Evolutionary conservation across 2,888 invertebrate species (phyloP).

Genomic region (Lepeophtheirus nordmannii): DNA sequence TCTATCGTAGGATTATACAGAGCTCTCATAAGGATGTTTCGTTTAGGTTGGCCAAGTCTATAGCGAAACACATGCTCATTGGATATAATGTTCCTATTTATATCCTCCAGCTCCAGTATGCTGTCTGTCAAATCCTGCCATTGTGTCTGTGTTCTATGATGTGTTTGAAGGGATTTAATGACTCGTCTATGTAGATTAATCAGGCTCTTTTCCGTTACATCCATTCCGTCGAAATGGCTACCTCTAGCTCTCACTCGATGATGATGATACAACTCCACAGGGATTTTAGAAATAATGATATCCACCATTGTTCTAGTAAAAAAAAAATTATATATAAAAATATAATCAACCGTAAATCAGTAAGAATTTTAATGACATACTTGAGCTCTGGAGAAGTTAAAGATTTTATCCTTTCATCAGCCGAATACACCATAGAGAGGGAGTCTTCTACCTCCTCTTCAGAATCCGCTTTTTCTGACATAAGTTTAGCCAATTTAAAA

Average conservation of each 20-base stretch:
- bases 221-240: constrained; percentile 32
- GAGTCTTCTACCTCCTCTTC: constrained; percentile 92
- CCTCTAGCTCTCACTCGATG: constrained; percentile 52
- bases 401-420: constrained; percentile 15
- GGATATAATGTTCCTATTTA: constrained; percentile 55
- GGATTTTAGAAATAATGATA: constrained; percentile 73
- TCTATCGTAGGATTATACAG: constrained; percentile 41
- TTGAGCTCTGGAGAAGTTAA: not conserved
- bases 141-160: constrained; percentile 81
- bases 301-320: constrained; percentile 53
- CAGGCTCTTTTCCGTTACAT: constrained; percentile 56
- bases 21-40: constrained; percentile 11
- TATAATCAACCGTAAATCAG: constrained; percentile 5
- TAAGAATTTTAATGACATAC: constrained; percentile 20
- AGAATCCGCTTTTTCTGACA: constrained; percentile 86
- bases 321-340: not conserved
- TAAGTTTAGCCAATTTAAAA: constrained; percentile 83
- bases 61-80: constrained; percentile 34
- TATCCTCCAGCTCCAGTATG: constrained; percentile 60
- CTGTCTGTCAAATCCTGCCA: constrained; percentile 71
- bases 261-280: constrained; percentile 48
- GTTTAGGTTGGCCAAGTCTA: not conserved
- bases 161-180: constrained; percentile 71
- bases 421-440: constrained; percentile 36
- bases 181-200: constrained; percentile 81